Conservation (phyloP, 2,113 vertebrate genomes). For the Phaetusa simplex region DNA sequence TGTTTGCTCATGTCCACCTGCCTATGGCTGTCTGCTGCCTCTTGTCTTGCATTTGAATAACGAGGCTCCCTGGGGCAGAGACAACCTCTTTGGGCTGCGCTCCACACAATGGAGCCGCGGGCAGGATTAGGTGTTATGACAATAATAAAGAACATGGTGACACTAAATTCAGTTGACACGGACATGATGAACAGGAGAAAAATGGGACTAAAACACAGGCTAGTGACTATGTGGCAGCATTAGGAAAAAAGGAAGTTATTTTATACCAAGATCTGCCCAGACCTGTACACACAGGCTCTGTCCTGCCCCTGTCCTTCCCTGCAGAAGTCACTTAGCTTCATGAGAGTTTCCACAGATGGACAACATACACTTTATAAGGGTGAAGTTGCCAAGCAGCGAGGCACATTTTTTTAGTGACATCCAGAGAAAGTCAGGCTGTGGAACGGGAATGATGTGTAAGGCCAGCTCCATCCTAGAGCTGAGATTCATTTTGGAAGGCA, state of each 20-base stretch:
- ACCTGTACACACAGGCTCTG: neutral
- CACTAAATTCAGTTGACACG: neutral
- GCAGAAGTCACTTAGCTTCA: neutral
- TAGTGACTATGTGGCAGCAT: neutral
- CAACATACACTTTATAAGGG: neutral
- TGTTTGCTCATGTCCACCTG: neutral
- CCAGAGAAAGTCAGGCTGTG: neutral
- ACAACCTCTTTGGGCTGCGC: neutral
- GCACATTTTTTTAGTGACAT: neutral
- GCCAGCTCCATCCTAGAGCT: neutral
- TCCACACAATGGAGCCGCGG: neutral
- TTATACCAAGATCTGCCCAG: neutral
- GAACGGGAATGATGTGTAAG: neutral
- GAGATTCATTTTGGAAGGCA: constrained; percentile 3
- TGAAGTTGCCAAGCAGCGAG: neutral
- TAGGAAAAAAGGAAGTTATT: neutral
- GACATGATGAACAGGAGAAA: neutral
- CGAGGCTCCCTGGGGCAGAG: neutral
- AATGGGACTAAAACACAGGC: neutral
- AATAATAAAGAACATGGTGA: neutral
- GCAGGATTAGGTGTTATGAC: neutral
- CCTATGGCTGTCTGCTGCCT: neutral
- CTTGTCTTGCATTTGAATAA: neutral
- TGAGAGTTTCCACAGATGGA: neutral
- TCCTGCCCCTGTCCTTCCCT: neutral